Conservation (phyloP, 2,113 vertebrate species). For the Panthera leo region DNA sequence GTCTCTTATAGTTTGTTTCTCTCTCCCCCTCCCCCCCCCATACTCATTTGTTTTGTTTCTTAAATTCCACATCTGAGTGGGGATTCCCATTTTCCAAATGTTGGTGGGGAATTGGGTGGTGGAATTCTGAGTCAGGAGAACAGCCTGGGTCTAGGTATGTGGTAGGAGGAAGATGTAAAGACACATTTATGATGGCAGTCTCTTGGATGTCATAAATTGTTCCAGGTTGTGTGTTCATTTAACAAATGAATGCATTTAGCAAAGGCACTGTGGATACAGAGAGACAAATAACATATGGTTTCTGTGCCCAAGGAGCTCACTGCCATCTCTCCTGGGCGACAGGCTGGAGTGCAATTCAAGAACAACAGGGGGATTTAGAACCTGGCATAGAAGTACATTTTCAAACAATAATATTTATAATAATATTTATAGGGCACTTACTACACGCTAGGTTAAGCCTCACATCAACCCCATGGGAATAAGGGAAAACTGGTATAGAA, state of each 20-base stretch:
- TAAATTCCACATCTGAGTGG: too few relatives aligned
- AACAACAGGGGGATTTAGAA: slow-evolving; percentile 33
- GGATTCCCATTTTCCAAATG: not conserved
- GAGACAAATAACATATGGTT: not conserved
- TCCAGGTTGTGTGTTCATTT: slow-evolving; percentile 17
- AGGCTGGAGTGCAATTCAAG: not conserved
- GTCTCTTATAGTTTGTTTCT: too few relatives aligned
- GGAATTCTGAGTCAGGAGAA: not conserved
- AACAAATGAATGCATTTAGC: slow-evolving; percentile 45
- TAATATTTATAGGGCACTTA: slow-evolving; percentile 58
- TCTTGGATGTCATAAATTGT: not conserved
- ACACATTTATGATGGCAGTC: not conserved
- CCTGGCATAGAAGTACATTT: slow-evolving; percentile 7
- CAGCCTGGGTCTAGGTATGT: not conserved
- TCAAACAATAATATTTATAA: slow-evolving; percentile 53
- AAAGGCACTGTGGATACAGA: not conserved
- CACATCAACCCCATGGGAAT: not conserved
- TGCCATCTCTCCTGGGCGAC: not conserved
- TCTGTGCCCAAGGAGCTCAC: slow-evolving; percentile 25
- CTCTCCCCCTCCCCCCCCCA: too few relatives aligned
- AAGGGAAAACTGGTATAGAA: slow-evolving; percentile 10
- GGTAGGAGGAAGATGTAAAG: not conserved
- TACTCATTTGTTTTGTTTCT: too few relatives aligned
- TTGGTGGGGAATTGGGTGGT: not conserved
- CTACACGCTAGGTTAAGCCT: slow-evolving; percentile 43